Percentiles rank a stretch among this genome's conserved stretches.
These are phyloP conservation scores for Brachyhypopomus gauderio DNA, from an alignment of 2,113 vertebrate genomes.

Conservation along the genomic window DNA sequence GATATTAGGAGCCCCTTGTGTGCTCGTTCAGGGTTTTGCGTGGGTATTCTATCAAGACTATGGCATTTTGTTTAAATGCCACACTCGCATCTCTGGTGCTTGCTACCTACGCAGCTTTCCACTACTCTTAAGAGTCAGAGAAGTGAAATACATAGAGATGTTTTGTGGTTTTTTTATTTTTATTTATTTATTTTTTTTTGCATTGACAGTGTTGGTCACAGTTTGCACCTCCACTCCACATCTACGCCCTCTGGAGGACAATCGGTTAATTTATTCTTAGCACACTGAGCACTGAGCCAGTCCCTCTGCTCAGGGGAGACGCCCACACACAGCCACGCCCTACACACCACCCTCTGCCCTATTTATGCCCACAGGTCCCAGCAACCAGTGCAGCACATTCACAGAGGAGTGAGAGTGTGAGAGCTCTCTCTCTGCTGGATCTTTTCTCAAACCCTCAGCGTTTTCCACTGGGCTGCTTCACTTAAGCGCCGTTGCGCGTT, in stretches of 20 bases:
- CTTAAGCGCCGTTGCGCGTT: too few species aligned
- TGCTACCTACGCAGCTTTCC: not conserved
- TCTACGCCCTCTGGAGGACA: not conserved
- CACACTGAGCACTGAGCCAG: too few species aligned
- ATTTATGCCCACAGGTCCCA: too few species aligned
- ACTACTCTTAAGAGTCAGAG: not conserved
- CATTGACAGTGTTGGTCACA: not conserved
- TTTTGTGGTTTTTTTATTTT: not conserved
- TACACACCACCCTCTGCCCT: too few species aligned
- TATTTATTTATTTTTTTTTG: too few species aligned
- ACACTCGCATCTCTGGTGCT: conserved; percentile 6
- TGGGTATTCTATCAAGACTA: not conserved
- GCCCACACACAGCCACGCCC: too few species aligned
- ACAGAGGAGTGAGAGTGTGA: too few species aligned
- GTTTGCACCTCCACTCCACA: not conserved
- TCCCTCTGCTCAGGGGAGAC: too few species aligned
- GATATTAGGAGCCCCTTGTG: not conserved
- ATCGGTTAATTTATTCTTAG: not conserved
- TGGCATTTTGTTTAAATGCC: conserved; percentile 42
- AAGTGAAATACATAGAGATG: not conserved
- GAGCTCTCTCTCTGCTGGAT: too few species aligned
- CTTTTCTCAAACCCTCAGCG: too few species aligned
- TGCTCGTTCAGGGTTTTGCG: not conserved
- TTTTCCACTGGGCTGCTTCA: too few species aligned
- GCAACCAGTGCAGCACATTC: too few species aligned